Percentiles rank a stretch among this genome's conserved stretches.
Evolutionary conservation across 2,888 invertebrate genomes (phyloP).

Genomic region (Petrophora chlorosata): DNA sequence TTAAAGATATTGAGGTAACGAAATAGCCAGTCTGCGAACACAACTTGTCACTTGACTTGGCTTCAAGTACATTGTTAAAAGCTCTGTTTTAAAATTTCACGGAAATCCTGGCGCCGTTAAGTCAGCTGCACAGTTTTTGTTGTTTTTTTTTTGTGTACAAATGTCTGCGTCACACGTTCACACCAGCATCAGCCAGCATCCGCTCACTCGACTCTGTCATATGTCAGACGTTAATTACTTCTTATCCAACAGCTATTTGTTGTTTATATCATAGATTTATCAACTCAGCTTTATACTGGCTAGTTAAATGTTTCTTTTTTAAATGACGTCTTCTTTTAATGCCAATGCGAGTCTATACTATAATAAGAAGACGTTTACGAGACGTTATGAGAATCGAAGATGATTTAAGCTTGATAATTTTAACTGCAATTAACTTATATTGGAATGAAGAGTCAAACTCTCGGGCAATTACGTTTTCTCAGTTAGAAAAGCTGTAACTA

Average conservation of each 20-base stretch:
- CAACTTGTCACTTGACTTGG: background rate
- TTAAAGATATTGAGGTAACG: too few relatives aligned
- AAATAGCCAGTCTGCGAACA: too few relatives aligned
- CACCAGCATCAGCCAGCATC: constrained; percentile 36
- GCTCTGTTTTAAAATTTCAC: constrained; percentile 11
- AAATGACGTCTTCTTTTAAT: constrained; percentile 1
- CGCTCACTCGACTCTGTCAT: constrained; percentile 31
- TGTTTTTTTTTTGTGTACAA: constrained; percentile 17
- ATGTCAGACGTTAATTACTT: constrained; percentile 29
- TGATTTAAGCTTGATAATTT: too few relatives aligned
- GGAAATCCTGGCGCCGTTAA: constrained; percentile 27
- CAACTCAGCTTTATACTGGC: constrained; percentile 6
- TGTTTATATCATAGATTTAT: constrained; percentile 9
- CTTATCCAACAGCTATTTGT: constrained; percentile 22
- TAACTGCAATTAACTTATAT: too few relatives aligned
- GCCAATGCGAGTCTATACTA: background rate
- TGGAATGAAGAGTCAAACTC: too few relatives aligned
- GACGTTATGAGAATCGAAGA: too few relatives aligned
- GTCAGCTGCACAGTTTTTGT: constrained; percentile 27
- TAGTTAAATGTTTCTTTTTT: background rate
- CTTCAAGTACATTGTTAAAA: too few relatives aligned
- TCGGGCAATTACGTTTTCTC: too few relatives aligned
- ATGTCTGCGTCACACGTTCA: constrained; percentile 28
- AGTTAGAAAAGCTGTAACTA: too few relatives aligned
- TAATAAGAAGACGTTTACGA: background rate